A percentile compares a stretch with the other conserved stretches of the same genome.
Evolutionary conservation across 1,140 invertebrate species (phyloP).

Genomic region (Drosophila sulfurigaster): DNA sequence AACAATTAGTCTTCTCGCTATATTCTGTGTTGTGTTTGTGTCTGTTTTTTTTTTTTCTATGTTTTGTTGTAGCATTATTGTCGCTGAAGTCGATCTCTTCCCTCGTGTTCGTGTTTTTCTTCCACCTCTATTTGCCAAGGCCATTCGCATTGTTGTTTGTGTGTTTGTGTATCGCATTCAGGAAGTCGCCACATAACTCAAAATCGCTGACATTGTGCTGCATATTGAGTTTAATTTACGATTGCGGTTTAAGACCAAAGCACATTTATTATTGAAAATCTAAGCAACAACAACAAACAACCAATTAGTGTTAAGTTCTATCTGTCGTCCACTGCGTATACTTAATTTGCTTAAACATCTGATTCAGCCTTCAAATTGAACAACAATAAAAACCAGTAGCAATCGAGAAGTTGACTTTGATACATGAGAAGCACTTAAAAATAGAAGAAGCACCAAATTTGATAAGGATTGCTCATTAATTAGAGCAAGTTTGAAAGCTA

Average conservation of each 20-base stretch:
- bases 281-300: not conserved
- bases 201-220: conserved; percentile 45
- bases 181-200: conserved; percentile 55
- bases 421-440: not conserved
- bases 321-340: not conserved
- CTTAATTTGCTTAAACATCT: not conserved
- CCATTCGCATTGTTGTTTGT: conserved; percentile 36
- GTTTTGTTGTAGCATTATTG: conserved; percentile 45
- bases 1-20: conserved; percentile 64
- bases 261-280: conserved; percentile 35
- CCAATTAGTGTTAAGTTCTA: not conserved
- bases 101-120: conserved; percentile 22
- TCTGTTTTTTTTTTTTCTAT: not conserved
- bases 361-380: not conserved
- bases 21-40: conserved; percentile 19
- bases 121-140: conserved; percentile 54
- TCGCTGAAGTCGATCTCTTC: conserved; percentile 27
- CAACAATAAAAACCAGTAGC: conserved; percentile 8
- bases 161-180: conserved; percentile 15
- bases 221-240: conserved; percentile 43
- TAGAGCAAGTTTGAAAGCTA: not conserved
- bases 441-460: not conserved
- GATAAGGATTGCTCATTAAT: not conserved
- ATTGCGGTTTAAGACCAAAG: conserved; percentile 31
- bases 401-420: not conserved